phyloP scores from a whole-genome alignment of 2,113 vertebrate species.

The Pituophis catenifer region DNA sequence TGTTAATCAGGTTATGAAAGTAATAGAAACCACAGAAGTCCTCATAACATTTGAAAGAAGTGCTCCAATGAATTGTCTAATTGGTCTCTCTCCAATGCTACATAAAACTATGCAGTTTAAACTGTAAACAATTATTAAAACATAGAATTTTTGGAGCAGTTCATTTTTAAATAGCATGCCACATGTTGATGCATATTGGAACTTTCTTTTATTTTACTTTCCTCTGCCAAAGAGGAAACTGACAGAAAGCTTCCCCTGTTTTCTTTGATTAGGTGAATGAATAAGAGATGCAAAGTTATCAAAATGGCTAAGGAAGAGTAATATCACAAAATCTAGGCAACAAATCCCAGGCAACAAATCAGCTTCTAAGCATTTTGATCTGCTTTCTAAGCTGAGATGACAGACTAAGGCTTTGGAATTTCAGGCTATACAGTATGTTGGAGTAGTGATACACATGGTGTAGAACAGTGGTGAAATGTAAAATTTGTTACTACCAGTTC shows the following conservation, averaged over 20 bases:
- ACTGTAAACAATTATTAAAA: constrained; percentile 23
- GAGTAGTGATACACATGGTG: background rate
- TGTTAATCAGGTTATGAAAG: background rate
- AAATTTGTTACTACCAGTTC: too few species aligned
- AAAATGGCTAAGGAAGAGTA: background rate
- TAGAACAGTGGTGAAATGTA: too few species aligned
- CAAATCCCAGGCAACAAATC: background rate
- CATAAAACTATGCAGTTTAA: background rate
- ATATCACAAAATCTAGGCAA: background rate
- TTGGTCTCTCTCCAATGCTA: background rate
- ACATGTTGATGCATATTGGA: constrained; percentile 30
- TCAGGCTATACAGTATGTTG: background rate
- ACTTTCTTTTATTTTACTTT: constrained; percentile 22
- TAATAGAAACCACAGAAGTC: background rate
- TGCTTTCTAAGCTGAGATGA: background rate
- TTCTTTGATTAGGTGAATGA: background rate
- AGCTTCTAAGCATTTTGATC: background rate
- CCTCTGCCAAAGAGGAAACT: background rate
- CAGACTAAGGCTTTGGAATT: background rate
- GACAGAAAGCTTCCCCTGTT: background rate
- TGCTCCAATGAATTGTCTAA: background rate
- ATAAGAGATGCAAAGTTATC: background rate
- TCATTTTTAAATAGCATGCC: constrained; percentile 36
- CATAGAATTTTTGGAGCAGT: constrained; percentile 40
- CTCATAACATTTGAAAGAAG: background rate